Percentiles rank a stretch among this genome's conserved stretches.
phyloP scores from a whole-genome alignment of 2,888 invertebrate species.

The Callimorpha dominula region DNA sequence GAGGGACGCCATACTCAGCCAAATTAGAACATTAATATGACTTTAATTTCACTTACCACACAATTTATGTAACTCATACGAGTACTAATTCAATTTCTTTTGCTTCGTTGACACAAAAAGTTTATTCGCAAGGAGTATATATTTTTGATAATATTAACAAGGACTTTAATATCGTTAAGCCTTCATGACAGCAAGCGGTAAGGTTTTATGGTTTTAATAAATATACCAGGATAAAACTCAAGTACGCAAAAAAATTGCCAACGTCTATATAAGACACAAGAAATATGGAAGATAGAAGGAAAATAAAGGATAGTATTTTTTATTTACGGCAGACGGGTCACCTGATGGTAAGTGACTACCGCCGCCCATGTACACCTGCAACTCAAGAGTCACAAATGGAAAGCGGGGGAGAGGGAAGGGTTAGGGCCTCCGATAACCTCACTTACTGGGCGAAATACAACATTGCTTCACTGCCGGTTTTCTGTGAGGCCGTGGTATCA shows the following conservation, averaged over 20 bases:
- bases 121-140: background rate
- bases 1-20: background rate
- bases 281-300: background rate
- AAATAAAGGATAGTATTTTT: background rate
- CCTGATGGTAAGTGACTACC: too few relatives aligned
- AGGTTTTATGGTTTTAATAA: constrained; percentile 6
- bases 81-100: background rate
- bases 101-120: background rate
- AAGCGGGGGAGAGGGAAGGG: too few relatives aligned
- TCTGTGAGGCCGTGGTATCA: too few relatives aligned
- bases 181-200: background rate
- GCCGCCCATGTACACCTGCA: too few relatives aligned
- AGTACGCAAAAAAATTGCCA: background rate
- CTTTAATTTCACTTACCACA: background rate
- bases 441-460: too few relatives aligned
- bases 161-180: background rate
- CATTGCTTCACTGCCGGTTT: too few relatives aligned
- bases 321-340: too few relatives aligned
- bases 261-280: background rate
- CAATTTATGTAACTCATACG: background rate
- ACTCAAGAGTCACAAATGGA: too few relatives aligned
- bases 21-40: background rate
- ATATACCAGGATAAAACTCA: background rate
- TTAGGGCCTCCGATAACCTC: too few relatives aligned
- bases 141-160: background rate